Base-by-base conservation (phyloP, 2,888 invertebrate species). In the Aphidoletes aphidimyza region DNA sequence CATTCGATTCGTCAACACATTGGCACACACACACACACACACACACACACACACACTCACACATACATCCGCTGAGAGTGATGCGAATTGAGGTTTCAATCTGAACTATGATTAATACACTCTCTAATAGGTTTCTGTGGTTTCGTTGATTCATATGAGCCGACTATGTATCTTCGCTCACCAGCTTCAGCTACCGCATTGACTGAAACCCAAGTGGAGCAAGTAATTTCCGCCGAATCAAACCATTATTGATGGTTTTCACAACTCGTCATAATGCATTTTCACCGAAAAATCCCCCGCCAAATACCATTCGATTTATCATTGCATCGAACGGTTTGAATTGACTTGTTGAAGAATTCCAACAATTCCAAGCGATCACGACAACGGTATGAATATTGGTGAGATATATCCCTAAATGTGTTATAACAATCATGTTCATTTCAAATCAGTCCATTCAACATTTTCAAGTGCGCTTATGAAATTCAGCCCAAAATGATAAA, bases 201-300 rank as follows among this genome's bases (percentile, higher is more conserved):
- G 6, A 42, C 42, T 14, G 6, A 14, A 42, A n/a, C n/a, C n/a
- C n/a, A 14, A 42, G 42, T 42, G 42, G 14, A 14, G 14, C 6
- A 14, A 69, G 30, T 69, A 69, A 69, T 69, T 69, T 69, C 69
- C 69, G 69, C 26, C 69, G 30, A 69, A 69, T 6, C 5, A 17
- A 69, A 26, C 69, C 69, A 69, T 69, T 69, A 69, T 69, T 69
- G 34, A 69, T 69, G 69, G 69, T 69, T 69, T n/a, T 69, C 69
- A 69, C 30, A 30, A 30, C 34, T 9, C 69, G 30, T 30, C 69
- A 69, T 69, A n/a, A 69, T 69, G 69, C 11, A 11, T 30, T 34
- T 69, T 69, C 69, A 69, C 14, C 14, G 69, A 69, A 69, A 69
- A 69, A n/a, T n/a, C n/a, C n/a, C 30, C 69, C 69, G 34, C 30